phyloP scores from a whole-genome alignment of 2,888 invertebrate genomes.

The Icerya purchasi region DNA sequence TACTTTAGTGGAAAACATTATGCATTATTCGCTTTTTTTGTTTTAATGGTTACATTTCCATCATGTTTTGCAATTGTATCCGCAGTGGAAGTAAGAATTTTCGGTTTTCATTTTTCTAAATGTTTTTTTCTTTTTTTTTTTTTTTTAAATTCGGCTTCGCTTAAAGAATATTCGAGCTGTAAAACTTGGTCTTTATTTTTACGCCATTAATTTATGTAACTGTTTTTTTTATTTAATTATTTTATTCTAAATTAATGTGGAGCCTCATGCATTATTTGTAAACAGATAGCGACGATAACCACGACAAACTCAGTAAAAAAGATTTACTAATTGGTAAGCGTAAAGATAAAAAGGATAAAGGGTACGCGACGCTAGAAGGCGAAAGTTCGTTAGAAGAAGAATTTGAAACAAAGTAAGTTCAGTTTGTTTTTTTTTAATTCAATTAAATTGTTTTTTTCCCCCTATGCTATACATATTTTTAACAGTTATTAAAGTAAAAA shows the following conservation, averaged over 20 bases:
- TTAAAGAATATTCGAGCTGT: not conserved
- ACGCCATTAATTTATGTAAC: not conserved
- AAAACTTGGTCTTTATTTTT: not conserved
- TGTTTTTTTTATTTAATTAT: not conserved
- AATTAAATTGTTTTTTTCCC: not conserved
- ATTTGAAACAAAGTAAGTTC: constrained; percentile 47
- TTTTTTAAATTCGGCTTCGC: not conserved
- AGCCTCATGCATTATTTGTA: constrained; percentile 18
- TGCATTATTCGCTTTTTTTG: no score
- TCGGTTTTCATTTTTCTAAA: no score
- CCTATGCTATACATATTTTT: no score
- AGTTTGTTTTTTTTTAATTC: not conserved
- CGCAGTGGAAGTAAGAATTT: no score
- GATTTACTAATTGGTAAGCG: constrained; percentile 52
- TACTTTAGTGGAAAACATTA: no score
- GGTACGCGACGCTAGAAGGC: constrained; percentile 79
- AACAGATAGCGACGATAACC: constrained; percentile 59
- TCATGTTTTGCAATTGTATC: no score
- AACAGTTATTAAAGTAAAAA: no score
- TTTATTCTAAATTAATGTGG: no score
- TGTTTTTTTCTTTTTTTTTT: no score
- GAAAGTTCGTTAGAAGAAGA: constrained; percentile 83
- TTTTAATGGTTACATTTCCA: no score
- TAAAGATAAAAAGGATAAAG: constrained; percentile 70
- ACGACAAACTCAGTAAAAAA: constrained; percentile 57